Percentiles rank a stretch among this genome's conserved stretches.
Evolutionary conservation across 23 tunicate genomes (phyloP).

Genomic region (Clavelina lepadiformis): DNA sequence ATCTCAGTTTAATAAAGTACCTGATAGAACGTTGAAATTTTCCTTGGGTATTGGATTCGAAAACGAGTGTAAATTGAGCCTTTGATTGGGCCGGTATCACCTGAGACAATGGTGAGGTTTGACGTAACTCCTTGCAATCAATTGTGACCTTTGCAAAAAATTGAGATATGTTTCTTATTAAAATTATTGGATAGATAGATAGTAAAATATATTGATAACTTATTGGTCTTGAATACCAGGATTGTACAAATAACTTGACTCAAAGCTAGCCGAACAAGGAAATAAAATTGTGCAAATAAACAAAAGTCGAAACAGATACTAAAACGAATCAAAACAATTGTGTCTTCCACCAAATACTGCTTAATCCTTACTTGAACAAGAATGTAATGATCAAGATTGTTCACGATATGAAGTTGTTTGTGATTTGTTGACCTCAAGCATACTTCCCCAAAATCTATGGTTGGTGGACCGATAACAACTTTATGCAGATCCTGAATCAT

Average conservation of each 20-base stretch:
- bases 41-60: constrained; percentile 80
- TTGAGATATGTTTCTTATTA: too few species aligned
- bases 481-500: constrained; percentile 69
- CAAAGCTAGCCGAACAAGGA: too few species aligned
- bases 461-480: constrained; percentile 88
- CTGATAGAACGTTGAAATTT: constrained; percentile 81
- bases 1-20: constrained; percentile 13
- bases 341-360: too few species aligned
- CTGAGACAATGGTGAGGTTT: constrained; percentile 89
- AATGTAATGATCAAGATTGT: constrained; percentile 75
- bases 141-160: constrained; percentile 45
- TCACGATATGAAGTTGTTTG: constrained; percentile 70
- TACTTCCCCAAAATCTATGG: constrained; percentile 80
- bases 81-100: constrained; percentile 74
- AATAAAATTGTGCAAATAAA: not conserved
- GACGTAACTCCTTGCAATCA: constrained; percentile 80
- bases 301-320: not conserved
- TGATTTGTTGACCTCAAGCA: constrained; percentile 77
- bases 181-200: too few species aligned
- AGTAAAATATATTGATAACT: too few species aligned
- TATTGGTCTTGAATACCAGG: too few species aligned
- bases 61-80: constrained; percentile 79
- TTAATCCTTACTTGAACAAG: constrained; percentile 71
- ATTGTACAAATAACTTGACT: too few species aligned
- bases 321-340: not conserved